phyloP scores from a whole-genome alignment of 2,113 vertebrate species.

The Phyllopteryx taeniolatus region DNA sequence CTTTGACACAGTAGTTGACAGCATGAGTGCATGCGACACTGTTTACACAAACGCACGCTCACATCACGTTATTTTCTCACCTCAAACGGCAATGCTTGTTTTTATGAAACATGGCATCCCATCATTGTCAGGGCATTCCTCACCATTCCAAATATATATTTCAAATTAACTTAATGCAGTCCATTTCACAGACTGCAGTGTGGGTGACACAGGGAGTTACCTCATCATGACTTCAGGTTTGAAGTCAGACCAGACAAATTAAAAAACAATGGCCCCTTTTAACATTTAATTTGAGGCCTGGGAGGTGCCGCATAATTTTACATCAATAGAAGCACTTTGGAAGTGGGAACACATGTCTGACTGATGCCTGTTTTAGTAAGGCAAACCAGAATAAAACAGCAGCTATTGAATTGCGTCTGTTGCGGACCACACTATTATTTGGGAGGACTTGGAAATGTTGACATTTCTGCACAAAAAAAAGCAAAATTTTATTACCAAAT shows the following conservation, averaged over 20 bases:
- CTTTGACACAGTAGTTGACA: constrained; percentile 14
- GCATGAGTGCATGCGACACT: constrained; percentile 19
- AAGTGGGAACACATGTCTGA: background rate
- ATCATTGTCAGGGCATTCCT: constrained; percentile 19
- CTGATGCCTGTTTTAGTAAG: background rate
- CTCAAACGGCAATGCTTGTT: constrained; percentile 17
- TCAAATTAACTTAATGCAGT: background rate
- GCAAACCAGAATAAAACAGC: background rate
- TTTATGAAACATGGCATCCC: constrained; percentile 27
- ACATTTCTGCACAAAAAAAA: background rate
- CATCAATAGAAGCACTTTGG: background rate
- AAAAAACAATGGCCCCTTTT: constrained; percentile 1
- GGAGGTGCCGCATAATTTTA: background rate
- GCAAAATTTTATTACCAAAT: background rate
- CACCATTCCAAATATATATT: constrained; percentile 22
- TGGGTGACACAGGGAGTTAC: constrained; percentile 18
- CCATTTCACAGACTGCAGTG: background rate
- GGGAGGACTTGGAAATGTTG: background rate
- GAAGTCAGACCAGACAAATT: constrained; percentile 18
- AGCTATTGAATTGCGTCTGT: background rate
- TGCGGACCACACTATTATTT: background rate
- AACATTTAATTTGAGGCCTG: background rate
- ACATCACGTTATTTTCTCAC: constrained; percentile 24
- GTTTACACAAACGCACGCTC: constrained; percentile 31
- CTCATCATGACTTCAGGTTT: constrained; percentile 21